Evolutionary conservation across 2,888 invertebrate species (phyloP).

Genomic region (Diarsia mendica): DNA sequence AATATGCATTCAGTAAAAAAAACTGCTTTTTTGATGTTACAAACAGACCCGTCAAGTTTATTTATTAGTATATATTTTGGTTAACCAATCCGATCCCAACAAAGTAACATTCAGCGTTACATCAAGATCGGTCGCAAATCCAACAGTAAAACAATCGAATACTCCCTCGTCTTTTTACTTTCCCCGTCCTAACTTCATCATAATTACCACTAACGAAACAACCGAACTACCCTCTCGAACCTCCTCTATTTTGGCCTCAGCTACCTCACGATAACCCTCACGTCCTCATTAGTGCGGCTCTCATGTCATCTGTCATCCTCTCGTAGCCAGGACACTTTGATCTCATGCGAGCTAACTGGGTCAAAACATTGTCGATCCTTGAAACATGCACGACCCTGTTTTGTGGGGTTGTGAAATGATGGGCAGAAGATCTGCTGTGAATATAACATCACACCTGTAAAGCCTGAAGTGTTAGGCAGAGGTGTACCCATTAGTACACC

Average conservation of each 20-base stretch:
- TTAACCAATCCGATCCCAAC: not conserved
- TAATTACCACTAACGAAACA: constrained; percentile 23
- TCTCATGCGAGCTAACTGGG: constrained; percentile 53
- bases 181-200: not conserved
- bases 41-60: too few species aligned
- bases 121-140: not conserved
- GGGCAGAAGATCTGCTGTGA: constrained; percentile 18
- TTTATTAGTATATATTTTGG: too few species aligned
- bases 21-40: too few species aligned
- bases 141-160: not conserved
- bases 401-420: not conserved
- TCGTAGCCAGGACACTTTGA: constrained; percentile 59
- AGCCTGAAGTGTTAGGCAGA: too few species aligned
- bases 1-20: too few species aligned
- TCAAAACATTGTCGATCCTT: constrained; percentile 61
- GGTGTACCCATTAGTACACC: too few species aligned
- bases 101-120: not conserved
- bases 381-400: constrained; percentile 48
- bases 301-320: constrained; percentile 58
- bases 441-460: not conserved
- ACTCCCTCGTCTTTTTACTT: not conserved
- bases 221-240: constrained; percentile 30
- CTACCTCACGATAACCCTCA: constrained; percentile 49
- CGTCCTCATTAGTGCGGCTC: constrained; percentile 58
- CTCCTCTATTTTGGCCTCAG: constrained; percentile 24